phyloP scores from a whole-genome alignment of 2,888 invertebrate genomes.

The Hyppa rectilinea region DNA sequence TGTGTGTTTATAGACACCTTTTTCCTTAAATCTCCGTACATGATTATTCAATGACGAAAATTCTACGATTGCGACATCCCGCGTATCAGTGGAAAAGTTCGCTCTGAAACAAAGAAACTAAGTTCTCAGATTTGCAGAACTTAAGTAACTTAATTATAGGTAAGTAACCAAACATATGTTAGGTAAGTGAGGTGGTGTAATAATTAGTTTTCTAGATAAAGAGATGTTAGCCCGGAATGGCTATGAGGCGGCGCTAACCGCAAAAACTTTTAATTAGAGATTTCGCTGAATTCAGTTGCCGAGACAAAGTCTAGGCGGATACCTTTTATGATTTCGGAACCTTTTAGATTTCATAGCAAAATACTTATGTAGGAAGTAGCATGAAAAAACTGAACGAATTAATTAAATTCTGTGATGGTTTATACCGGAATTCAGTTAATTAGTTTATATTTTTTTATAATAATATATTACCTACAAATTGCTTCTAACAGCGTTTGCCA shows the following conservation, averaged over 20 bases:
- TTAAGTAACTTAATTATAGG: not conserved
- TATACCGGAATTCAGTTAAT: not conserved
- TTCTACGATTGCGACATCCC: not conserved
- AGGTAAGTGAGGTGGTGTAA: slow-evolving; percentile 1
- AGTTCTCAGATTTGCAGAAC: slow-evolving; percentile 19
- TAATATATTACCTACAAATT: not conserved
- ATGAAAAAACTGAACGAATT: not conserved
- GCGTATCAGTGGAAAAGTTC: not conserved
- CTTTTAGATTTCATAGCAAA: slow-evolving; percentile 10
- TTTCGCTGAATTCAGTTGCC: slow-evolving; percentile 22
- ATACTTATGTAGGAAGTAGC: not conserved
- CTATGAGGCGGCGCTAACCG: not conserved
- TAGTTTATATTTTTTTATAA: too few species aligned
- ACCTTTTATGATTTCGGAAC: slow-evolving; percentile 3
- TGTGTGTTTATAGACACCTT: too few species aligned
- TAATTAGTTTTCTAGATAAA: slow-evolving; percentile 24
- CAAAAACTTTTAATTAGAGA: slow-evolving; percentile 35
- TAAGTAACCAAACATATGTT: not conserved
- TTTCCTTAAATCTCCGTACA: too few species aligned
- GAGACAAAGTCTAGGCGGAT: not conserved
- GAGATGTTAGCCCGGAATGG: slow-evolving; percentile 1
- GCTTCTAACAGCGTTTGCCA: not conserved
- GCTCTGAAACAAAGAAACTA: not conserved
- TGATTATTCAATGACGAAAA: not conserved
- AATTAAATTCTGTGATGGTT: not conserved